Conservation (phyloP, 1,140 invertebrate species). For the Drosophila leontia region DNA sequence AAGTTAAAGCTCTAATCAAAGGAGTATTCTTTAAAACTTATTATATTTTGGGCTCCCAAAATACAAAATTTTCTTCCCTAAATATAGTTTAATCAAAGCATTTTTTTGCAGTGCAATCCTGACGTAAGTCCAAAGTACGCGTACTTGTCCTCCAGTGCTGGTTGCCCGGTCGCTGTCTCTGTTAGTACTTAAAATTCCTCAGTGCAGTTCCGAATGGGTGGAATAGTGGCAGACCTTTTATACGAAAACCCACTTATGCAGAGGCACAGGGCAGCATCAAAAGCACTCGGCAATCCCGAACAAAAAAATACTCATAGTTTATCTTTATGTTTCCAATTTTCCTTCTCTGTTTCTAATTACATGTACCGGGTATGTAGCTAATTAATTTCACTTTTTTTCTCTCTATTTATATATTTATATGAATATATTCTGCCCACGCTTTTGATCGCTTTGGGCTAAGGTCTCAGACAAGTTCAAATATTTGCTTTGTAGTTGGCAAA, state of each 20-base stretch:
- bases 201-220: constrained; percentile 47
- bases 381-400: constrained; percentile 75
- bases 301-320: constrained; percentile 29
- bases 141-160: constrained; percentile 55
- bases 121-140: constrained; percentile 66
- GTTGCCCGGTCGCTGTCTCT: constrained; percentile 21
- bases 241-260: constrained; percentile 36
- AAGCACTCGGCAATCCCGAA: constrained; percentile 33
- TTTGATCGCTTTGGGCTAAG: constrained; percentile 69
- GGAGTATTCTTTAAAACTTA: neutral
- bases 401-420: constrained; percentile 1
- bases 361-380: constrained; percentile 68
- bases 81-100: neutral
- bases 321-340: constrained; percentile 74
- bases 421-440: constrained; percentile 37
- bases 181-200: constrained; percentile 74
- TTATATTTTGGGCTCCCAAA: neutral
- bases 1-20: too few species aligned
- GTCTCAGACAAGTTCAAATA: constrained; percentile 76
- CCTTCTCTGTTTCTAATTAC: constrained; percentile 73
- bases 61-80: neutral
- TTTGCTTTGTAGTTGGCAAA: constrained; percentile 78
- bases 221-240: constrained; percentile 30
- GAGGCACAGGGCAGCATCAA: constrained; percentile 32
- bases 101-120: constrained; percentile 30